Conservation (phyloP, 35 echinoderm and acorn worm genomes). For the Ptychodera flava region DNA sequence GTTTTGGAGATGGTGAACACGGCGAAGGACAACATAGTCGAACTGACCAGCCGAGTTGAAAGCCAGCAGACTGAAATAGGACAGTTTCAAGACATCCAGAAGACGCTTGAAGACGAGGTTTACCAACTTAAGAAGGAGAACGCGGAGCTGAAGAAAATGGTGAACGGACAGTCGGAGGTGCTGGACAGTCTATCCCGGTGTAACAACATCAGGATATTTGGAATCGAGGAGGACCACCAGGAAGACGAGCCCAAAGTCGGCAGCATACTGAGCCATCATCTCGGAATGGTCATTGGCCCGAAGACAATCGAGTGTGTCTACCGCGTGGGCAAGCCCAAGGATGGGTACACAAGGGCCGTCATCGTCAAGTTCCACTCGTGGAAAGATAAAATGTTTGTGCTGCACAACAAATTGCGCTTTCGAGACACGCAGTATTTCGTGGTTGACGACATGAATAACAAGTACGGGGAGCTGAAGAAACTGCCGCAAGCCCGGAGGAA, state of each 20-base stretch:
- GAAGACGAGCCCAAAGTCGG: background rate
- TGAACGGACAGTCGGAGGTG: background rate
- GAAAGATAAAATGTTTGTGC: background rate
- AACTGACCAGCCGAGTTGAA: background rate
- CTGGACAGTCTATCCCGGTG: background rate
- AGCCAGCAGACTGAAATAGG: background rate
- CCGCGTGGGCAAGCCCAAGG: background rate
- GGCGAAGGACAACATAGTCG: background rate
- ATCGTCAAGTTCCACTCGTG: background rate
- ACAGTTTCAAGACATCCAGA: background rate
- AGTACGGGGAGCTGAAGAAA: background rate
- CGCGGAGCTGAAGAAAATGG: background rate
- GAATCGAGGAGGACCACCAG: background rate
- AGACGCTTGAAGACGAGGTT: background rate
- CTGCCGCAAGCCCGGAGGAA: background rate
- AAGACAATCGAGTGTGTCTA: background rate
- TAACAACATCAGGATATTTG: background rate
- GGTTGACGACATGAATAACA: background rate
- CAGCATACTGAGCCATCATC: background rate
- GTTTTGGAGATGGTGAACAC: background rate
- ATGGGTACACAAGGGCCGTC: background rate
- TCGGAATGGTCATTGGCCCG: background rate
- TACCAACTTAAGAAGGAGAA: background rate
- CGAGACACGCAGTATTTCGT: background rate
- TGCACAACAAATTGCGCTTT: background rate